phyloP scores from a whole-genome alignment of 2,797 vertebrate species.

The Amphiprion clarkii region DNA sequence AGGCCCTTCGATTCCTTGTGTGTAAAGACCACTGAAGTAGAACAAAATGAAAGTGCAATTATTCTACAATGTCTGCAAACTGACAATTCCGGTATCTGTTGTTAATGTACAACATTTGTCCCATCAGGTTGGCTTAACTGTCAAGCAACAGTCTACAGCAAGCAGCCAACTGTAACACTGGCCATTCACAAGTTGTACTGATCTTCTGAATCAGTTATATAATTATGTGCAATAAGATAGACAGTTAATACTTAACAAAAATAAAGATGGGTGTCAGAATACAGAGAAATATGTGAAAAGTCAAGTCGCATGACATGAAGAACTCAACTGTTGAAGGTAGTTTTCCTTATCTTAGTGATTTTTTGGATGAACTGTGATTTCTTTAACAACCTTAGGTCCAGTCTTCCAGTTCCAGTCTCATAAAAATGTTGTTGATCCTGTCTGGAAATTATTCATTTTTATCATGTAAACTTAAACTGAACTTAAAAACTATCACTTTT shows the following conservation, averaged over 20 bases:
- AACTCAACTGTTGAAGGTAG: background rate
- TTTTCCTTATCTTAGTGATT: background rate
- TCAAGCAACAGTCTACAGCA: background rate
- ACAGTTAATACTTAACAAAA: slow-evolving; percentile 25
- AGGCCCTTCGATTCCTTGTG: too few species aligned
- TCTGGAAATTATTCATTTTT: background rate
- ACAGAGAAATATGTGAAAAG: background rate
- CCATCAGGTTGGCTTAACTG: background rate
- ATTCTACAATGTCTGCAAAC: too few species aligned
- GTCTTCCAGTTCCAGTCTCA: too few species aligned
- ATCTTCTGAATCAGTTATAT: slow-evolving; percentile 37
- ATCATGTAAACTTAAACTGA: background rate
- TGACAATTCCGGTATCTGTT: too few species aligned
- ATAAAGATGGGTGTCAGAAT: too few species aligned
- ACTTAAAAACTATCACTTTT: background rate
- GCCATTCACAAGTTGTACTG: slow-evolving; percentile 27
- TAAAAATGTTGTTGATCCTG: background rate
- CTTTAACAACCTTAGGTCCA: too few species aligned
- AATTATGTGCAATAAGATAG: slow-evolving; percentile 1
- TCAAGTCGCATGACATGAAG: background rate
- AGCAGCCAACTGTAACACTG: slow-evolving; percentile 27
- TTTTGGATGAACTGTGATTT: background rate
- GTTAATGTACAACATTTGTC: background rate
- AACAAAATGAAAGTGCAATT: too few species aligned
- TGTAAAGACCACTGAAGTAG: too few species aligned